Evolutionary conservation across 2,888 invertebrate species (phyloP).

Genomic region (Mesochorus sp.): DNA sequence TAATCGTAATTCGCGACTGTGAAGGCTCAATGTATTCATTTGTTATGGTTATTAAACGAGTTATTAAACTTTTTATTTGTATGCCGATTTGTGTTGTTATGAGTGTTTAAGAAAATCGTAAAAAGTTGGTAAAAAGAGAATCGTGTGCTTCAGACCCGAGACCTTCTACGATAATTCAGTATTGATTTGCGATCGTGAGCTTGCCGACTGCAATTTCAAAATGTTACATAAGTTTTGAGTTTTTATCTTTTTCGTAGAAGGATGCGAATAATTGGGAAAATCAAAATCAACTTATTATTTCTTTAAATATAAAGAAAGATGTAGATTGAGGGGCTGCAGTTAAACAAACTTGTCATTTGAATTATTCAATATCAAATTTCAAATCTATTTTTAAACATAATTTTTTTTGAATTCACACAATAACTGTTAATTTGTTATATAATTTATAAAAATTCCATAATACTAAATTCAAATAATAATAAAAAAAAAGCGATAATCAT

Average conservation of each 20-base stretch:
- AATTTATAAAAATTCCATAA: too few species aligned
- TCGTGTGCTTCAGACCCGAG: neutral
- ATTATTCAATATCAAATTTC: too few species aligned
- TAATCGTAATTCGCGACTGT: neutral
- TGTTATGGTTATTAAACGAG: too few species aligned
- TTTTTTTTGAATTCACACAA: neutral
- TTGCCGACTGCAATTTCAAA: conserved; percentile 5
- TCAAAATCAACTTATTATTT: neutral
- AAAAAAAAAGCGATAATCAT: too few species aligned
- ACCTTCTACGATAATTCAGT: neutral
- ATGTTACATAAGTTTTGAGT: neutral
- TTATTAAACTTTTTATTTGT: too few species aligned
- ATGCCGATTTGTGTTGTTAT: too few species aligned
- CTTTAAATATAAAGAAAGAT: too few species aligned
- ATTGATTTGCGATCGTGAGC: conserved; percentile 12
- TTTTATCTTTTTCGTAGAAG: neutral
- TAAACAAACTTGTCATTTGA: too few species aligned
- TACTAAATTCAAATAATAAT: too few species aligned
- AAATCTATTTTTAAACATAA: too few species aligned
- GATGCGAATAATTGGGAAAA: neutral
- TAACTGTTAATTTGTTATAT: neutral
- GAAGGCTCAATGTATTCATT: neutral
- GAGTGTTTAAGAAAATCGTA: too few species aligned
- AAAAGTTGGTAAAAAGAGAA: neutral
- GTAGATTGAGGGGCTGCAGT: too few species aligned